Evolutionary conservation across 2,797 vertebrate species (phyloP).

Genomic region (Acanthiza pusilla): DNA sequence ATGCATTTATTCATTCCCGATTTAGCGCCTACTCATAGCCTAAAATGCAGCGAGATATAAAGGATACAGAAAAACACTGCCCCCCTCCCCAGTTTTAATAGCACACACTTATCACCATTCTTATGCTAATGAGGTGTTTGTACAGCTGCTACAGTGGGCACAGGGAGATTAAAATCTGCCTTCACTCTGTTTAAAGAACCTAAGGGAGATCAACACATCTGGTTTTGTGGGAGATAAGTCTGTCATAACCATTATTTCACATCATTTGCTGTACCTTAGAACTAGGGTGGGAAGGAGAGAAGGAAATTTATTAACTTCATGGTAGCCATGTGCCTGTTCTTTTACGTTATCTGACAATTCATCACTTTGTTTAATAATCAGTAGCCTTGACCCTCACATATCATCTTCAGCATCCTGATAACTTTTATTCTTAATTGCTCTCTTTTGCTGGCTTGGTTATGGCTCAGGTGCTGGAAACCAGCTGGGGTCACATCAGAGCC

Average conservation of each 20-base stretch:
- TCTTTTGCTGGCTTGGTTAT: not conserved
- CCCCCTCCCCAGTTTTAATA: constrained; percentile 13
- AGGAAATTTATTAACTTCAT: constrained; percentile 4
- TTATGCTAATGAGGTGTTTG: constrained; percentile 67
- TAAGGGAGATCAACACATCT: constrained; percentile 55
- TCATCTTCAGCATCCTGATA: not conserved
- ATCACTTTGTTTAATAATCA: not conserved
- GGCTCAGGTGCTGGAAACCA: not conserved
- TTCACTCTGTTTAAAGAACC: constrained; percentile 50
- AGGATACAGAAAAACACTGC: not conserved
- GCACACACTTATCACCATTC: constrained; percentile 38
- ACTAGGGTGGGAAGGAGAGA: not conserved
- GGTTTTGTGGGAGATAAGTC: constrained; percentile 23
- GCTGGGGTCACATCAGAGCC: not conserved
- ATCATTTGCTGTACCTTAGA: constrained; percentile 3
- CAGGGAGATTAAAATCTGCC: constrained; percentile 64
- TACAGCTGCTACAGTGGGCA: constrained; percentile 52
- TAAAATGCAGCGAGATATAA: constrained; percentile 52
- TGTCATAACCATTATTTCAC: constrained; percentile 44
- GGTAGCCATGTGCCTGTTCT: not conserved
- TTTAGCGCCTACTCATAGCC: constrained; percentile 53
- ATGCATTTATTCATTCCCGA: constrained; percentile 49
- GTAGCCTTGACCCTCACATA: not conserved
- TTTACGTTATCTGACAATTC: not conserved
- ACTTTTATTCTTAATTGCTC: not conserved